Evolutionary conservation across 1,140 invertebrate species (phyloP).

Genomic region (Portunus trituberculatus): DNA sequence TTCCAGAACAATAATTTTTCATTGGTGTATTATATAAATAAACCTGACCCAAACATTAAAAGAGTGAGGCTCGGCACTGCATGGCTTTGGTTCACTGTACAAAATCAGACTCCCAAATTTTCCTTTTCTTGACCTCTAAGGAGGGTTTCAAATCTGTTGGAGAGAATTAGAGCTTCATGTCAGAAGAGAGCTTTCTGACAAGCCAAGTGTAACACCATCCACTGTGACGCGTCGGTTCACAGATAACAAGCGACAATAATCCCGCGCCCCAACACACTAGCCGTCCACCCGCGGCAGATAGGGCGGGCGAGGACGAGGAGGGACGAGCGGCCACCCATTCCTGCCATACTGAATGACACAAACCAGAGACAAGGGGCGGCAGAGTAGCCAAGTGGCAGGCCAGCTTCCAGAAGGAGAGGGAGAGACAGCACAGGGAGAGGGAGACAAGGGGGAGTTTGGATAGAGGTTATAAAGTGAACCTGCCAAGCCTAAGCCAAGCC

Average conservation of each 20-base stretch:
- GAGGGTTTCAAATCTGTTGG: no score
- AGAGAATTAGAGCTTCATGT: no score
- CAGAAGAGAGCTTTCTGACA: no score
- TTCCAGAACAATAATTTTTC: no score
- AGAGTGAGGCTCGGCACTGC: no score
- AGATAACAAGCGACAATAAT: background rate
- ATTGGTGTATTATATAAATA: no score
- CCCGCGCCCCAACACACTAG: background rate
- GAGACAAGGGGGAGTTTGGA: background rate
- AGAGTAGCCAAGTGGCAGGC: background rate
- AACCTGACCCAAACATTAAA: no score
- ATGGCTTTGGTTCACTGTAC: no score
- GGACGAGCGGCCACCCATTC: background rate
- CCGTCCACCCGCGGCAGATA: background rate
- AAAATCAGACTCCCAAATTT: no score
- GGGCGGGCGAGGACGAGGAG: background rate
- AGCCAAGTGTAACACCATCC: background rate
- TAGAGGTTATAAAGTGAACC: background rate
- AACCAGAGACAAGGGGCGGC: background rate
- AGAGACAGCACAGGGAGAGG: background rate
- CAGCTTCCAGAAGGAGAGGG: background rate
- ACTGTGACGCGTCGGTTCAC: background rate
- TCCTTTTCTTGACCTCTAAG: no score
- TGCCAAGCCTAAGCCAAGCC: slow-evolving; percentile 15
- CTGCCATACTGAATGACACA: slow-evolving; percentile 6